Base-by-base conservation (phyloP, 2,888 invertebrate genomes). In the Campopleginae sp. region DNA sequence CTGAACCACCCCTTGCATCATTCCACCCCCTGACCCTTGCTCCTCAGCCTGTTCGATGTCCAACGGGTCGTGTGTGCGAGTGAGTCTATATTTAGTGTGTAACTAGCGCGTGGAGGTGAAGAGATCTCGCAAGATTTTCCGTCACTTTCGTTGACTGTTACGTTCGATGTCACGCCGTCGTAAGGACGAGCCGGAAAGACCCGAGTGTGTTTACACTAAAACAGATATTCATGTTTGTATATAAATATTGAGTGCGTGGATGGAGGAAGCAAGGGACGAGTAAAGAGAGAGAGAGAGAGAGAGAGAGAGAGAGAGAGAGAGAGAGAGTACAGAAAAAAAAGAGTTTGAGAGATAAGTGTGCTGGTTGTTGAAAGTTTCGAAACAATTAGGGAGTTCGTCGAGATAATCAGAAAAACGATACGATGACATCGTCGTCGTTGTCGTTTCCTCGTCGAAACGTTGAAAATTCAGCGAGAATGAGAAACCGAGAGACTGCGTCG, bases 401-500 rank as follows among this genome's bases (percentile, higher is more conserved):
- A 42, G 38, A 80, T 46, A 66, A 65, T 27, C 46, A 51, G 74
- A 12, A 19, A 12, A 68, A 65, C 81, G 80, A 82, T 71, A 80
- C 86, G 88, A 89, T 88, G 89, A 90, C 86, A 65, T 82, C 82
- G 80, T 78, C 85, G 54, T 58, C 72, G 71, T 14, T 63, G 44
- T 46, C 33, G 48, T 51, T 42, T 6, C 7, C 77, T 63, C 58
- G 17, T 31, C 19, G 48, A 66, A 63, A 19, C 38, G 51, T 65
- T 54, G 63, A 54, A 23, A 63, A n/a, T 23, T 31, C 54, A 14
- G 58, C 44, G 48, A 66, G 65, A 71, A 66, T 38, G 46, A 54
- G 68, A 70, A 61, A 80, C 54, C 83, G 82, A 63, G 76, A 80
- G 14, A 80, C 77, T 54, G 70, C 23, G 63, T 78, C 48, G 54